phyloP scores from a whole-genome alignment of 2,797 vertebrate species.

The Cossypha niveicapilla region DNA sequence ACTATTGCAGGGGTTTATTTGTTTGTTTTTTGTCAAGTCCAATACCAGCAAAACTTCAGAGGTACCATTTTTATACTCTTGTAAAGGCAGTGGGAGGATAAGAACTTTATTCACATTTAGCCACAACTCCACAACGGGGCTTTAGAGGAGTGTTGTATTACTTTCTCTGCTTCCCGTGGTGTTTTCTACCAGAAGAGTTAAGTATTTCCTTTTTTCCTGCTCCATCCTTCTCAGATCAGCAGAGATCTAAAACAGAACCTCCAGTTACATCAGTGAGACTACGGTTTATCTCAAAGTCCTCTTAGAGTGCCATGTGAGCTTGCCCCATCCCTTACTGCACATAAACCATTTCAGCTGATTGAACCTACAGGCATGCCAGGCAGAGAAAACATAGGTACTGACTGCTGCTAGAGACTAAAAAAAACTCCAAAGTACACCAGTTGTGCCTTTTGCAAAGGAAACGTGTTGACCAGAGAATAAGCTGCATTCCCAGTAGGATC shows the following conservation, averaged over 20 bases:
- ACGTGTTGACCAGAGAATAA: not conserved
- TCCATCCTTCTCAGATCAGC: not conserved
- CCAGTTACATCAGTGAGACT: not conserved
- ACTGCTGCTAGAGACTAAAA: not conserved
- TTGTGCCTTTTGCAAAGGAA: slow-evolving; percentile 22
- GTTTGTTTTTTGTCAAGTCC: not conserved
- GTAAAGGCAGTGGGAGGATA: not conserved
- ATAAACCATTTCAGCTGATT: not conserved
- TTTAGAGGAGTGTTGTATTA: not conserved
- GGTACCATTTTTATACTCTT: not conserved
- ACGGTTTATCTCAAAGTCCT: not conserved
- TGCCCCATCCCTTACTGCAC: not conserved
- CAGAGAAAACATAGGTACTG: not conserved
- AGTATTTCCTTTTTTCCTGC: not conserved
- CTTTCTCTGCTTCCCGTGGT: not conserved
- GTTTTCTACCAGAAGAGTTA: not conserved
- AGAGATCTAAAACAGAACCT: not conserved
- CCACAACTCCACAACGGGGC: not conserved
- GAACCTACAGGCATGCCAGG: not conserved
- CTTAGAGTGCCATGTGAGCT: not conserved
- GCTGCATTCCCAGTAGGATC: slow-evolving; percentile 19
- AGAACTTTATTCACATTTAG: not conserved
- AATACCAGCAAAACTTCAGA: not conserved
- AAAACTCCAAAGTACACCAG: not conserved
- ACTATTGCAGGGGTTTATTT: not conserved